Conservation (phyloP, 1,140 invertebrate species). For the Ostrea edulis region DNA sequence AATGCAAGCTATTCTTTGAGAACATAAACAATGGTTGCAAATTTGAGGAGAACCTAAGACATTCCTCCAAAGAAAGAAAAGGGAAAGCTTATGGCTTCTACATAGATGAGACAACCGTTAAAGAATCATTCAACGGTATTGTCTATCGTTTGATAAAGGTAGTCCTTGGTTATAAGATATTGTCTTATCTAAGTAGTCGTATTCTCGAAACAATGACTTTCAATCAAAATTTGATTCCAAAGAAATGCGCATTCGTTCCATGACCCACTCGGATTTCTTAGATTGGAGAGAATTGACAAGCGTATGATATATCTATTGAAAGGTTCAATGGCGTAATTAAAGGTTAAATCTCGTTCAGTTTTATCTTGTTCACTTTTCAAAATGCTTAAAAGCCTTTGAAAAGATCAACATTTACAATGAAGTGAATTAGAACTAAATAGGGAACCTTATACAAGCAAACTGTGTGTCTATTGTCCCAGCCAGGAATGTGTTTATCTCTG, state of each 20-base stretch:
- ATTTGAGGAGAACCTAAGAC: neutral
- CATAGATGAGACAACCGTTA: neutral
- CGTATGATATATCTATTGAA: conserved; percentile 28
- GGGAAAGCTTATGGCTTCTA: neutral
- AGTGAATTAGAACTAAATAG: neutral
- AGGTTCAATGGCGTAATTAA: neutral
- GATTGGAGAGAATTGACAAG: conserved; percentile 23
- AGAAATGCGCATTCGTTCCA: conserved; percentile 31
- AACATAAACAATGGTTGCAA: neutral
- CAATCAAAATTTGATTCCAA: conserved; percentile 26
- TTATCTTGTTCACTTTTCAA: neutral
- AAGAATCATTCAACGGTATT: conserved; percentile 5
- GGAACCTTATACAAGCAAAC: neutral
- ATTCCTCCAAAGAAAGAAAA: conserved; percentile 2
- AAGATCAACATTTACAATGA: conserved; percentile 1
- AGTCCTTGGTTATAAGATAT: conserved; percentile 16
- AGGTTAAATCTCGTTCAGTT: conserved; percentile 41
- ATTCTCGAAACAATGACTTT: conserved; percentile 32
- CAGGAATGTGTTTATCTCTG: conserved; percentile 5
- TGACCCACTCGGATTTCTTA: conserved; percentile 28
- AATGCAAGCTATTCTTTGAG: neutral
- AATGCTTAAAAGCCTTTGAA: conserved; percentile 3
- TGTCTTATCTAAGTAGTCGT: conserved; percentile 21
- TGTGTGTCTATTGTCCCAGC: neutral
- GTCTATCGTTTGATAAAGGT: neutral